Conservation (phyloP, 1,140 invertebrate genomes). For the Zaprionus vittiger region DNA sequence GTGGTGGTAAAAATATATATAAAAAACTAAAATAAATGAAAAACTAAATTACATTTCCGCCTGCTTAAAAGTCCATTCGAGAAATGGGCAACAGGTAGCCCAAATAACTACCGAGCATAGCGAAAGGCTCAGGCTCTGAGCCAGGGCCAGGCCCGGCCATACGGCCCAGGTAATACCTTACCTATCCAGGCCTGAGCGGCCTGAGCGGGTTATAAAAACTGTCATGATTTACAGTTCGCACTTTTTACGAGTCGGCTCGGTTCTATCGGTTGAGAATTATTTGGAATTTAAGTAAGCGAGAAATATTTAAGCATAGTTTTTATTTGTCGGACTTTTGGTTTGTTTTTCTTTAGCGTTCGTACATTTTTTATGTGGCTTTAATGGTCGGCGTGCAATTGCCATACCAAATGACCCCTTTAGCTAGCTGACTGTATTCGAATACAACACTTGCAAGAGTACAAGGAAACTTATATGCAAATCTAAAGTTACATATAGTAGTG, state of each 20-base stretch:
- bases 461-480: neutral
- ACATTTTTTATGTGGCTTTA: constrained; percentile 58
- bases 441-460: neutral
- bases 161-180: constrained; percentile 16
- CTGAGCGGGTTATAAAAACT: constrained; percentile 69
- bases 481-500: neutral
- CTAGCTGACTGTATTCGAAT: constrained; percentile 6
- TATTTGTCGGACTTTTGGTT: constrained; percentile 43
- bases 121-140: constrained; percentile 13
- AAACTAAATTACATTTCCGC: constrained; percentile 55
- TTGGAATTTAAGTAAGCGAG: constrained; percentile 76
- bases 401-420: constrained; percentile 51
- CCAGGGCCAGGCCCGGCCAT: constrained; percentile 21
- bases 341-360: constrained; percentile 35
- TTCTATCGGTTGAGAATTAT: constrained; percentile 68
- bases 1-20: neutral
- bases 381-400: constrained; percentile 63
- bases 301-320: constrained; percentile 73
- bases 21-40: constrained; percentile 19
- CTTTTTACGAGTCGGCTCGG: constrained; percentile 70
- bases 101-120: constrained; percentile 19
- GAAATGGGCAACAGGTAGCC: constrained; percentile 33
- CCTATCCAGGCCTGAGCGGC: too few species aligned
- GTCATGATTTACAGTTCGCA: constrained; percentile 82
- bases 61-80: constrained; percentile 17